A percentile compares a stretch with the other conserved stretches of the same genome.
Conservation (phyloP, 2,888 invertebrate genomes). For the Myathropa florea region DNA sequence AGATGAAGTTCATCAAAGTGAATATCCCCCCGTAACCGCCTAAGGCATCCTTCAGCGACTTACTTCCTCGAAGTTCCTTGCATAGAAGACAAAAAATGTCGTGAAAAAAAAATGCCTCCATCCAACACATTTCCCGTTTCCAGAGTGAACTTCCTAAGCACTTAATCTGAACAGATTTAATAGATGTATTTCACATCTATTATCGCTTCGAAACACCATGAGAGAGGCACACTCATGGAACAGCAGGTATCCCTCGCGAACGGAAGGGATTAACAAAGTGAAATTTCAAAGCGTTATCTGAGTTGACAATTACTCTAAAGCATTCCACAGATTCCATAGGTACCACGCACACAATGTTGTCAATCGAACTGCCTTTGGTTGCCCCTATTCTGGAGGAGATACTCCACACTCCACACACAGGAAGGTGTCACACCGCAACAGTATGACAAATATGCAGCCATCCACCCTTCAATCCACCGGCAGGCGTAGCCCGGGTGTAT, state of each 20-base stretch:
- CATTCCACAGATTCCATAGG: background rate
- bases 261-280: background rate
- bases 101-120: background rate
- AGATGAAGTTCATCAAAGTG: background rate
- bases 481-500: background rate
- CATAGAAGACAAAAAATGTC: background rate
- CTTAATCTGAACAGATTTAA: background rate
- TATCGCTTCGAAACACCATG: too few species aligned
- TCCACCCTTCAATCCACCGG: background rate
- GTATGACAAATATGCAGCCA: background rate
- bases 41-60: background rate
- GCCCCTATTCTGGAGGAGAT: background rate
- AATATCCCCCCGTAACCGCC: background rate
- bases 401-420: background rate
- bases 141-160: background rate
- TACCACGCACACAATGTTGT: background rate
- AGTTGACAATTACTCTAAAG: background rate
- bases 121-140: background rate
- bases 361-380: background rate
- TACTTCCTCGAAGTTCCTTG: background rate
- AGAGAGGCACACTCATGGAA: background rate
- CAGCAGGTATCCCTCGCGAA: background rate
- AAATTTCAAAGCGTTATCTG: background rate
- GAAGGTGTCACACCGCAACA: slow-evolving; percentile 4
- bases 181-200: too few species aligned